Evolutionary conservation across 2,113 vertebrate genomes (phyloP).

Genomic region (Lathamus discolor): DNA sequence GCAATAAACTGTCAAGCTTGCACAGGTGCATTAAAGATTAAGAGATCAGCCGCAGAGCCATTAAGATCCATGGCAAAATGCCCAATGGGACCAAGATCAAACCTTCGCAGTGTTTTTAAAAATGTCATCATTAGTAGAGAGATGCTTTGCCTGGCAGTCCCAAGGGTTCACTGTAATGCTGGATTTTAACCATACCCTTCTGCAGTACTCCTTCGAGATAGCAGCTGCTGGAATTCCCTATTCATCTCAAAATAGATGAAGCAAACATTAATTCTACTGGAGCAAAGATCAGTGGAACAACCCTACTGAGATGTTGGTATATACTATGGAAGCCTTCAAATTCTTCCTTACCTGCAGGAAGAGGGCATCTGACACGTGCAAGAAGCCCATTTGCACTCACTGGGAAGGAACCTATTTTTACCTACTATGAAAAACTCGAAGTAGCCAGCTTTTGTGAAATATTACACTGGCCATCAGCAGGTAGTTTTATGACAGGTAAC

Average conservation of each 20-base stretch:
- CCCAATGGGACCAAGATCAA: constrained; percentile 41
- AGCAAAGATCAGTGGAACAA: neutral
- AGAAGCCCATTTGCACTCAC: neutral
- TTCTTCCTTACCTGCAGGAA: neutral
- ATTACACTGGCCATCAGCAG: neutral
- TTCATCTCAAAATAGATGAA: neutral
- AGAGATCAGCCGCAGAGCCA: constrained; percentile 49
- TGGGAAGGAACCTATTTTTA: neutral
- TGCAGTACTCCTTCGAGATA: constrained; percentile 13
- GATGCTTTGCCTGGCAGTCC: neutral
- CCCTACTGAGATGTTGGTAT: neutral
- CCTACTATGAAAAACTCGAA: neutral
- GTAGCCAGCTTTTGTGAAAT: neutral
- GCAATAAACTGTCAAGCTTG: constrained; percentile 61
- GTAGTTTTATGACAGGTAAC: neutral
- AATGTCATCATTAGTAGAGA: constrained; percentile 49
- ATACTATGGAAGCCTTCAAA: neutral
- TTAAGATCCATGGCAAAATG: constrained; percentile 49
- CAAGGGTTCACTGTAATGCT: neutral
- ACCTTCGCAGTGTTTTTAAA: constrained; percentile 25
- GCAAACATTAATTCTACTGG: constrained; percentile 35
- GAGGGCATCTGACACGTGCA: neutral
- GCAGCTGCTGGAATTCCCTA: constrained; percentile 40
- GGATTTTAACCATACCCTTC: constrained; percentile 29
- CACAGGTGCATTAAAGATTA: constrained; percentile 66